These are phyloP conservation scores for Elysia crispata DNA, from an alignment of 2,888 invertebrate species.

Conservation along the genomic window DNA sequence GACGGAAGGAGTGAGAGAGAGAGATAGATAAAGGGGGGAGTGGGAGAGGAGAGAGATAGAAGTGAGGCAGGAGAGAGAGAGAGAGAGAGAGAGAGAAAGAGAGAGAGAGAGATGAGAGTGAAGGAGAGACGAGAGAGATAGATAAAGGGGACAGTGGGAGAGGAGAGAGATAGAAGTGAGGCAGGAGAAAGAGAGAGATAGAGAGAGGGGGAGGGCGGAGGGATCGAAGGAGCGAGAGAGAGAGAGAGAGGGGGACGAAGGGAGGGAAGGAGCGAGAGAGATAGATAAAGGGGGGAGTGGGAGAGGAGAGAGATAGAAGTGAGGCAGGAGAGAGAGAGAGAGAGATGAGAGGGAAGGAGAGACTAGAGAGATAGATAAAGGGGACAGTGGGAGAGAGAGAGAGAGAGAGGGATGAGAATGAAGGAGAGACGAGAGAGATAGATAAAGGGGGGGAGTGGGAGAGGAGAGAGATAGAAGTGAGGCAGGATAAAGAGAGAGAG, in stretches of 20 bases:
- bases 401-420: not conserved
- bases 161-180: too few species aligned
- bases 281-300: not conserved
- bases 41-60: too few species aligned
- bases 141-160: not conserved
- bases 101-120: not conserved
- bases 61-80: not conserved
- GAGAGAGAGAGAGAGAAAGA: constrained; percentile 1
- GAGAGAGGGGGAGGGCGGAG: not conserved
- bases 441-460: not conserved
- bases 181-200: not conserved
- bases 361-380: too few species aligned
- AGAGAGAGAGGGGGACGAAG: too few species aligned
- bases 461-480: not conserved
- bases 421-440: not conserved
- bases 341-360: not conserved
- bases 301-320: not conserved
- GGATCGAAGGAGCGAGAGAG: not conserved
- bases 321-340: not conserved
- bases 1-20: too few species aligned
- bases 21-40: too few species aligned
- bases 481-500: not conserved
- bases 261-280: too few species aligned
- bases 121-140: not conserved
- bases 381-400: not conserved